Percentiles rank a stretch among this genome's conserved stretches.
phyloP scores from a whole-genome alignment of 2,797 vertebrate species.

The Chlorospingus flavigularis region DNA sequence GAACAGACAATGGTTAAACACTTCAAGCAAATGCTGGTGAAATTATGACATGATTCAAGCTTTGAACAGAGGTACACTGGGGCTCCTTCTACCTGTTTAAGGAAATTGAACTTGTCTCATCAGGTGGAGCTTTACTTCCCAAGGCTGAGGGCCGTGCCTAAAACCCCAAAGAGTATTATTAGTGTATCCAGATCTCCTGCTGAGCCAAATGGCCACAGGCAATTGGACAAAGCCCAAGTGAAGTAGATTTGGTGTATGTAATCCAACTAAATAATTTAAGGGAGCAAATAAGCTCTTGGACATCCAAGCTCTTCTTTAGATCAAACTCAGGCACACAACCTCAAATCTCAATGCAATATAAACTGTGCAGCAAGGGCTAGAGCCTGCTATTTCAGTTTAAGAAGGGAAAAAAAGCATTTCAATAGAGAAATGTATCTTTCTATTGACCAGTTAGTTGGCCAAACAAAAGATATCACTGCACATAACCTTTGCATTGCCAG shows the following conservation, averaged over 20 bases:
- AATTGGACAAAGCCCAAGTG: background rate
- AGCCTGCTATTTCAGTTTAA: background rate
- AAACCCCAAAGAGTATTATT: background rate
- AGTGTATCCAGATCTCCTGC: background rate
- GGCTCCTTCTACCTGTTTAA: background rate
- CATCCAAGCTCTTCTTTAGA: background rate
- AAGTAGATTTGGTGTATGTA: background rate
- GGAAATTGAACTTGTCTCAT: background rate
- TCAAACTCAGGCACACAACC: background rate
- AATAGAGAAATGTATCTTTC: background rate
- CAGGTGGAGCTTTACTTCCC: background rate
- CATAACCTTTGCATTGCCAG: background rate
- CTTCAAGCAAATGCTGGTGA: background rate
- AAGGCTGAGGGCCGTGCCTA: background rate
- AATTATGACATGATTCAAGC: background rate
- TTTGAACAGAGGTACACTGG: rapidly evolving
- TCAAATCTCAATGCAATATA: background rate
- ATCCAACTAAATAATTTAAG: background rate
- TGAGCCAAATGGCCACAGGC: background rate
- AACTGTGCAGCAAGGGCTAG: background rate
- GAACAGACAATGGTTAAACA: background rate
- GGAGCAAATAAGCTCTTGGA: background rate
- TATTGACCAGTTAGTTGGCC: background rate
- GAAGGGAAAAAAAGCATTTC: background rate
- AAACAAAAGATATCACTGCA: background rate